These are phyloP conservation scores for Hycleus cichorii DNA, from an alignment of 1,140 invertebrate species.

Conservation along the genomic window DNA sequence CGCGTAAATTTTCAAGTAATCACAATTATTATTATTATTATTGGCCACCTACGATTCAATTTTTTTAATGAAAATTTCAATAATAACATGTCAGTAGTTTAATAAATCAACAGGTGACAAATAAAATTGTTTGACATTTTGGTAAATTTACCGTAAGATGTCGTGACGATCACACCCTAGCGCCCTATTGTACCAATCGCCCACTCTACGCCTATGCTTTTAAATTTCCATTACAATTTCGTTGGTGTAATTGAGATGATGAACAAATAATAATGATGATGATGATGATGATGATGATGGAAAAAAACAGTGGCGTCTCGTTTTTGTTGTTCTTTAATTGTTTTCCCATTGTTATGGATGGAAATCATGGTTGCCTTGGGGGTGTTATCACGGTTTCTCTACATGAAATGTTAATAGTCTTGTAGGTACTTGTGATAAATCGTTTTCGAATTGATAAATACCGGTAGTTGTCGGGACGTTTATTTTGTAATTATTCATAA, in stretches of 20 bases:
- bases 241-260: too few species aligned
- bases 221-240: too few species aligned
- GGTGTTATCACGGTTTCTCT: neutral
- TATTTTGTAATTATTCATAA: constrained; percentile 9
- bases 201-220: constrained; percentile 13
- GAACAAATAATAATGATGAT: too few species aligned
- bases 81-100: neutral
- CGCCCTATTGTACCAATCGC: constrained; percentile 15
- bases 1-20: too few species aligned
- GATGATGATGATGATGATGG: too few species aligned
- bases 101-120: constrained; percentile 14
- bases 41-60: too few species aligned
- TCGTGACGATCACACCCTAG: constrained; percentile 18
- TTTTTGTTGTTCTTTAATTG: neutral
- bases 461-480: constrained; percentile 9
- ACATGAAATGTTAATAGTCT: constrained; percentile 8
- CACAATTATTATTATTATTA: too few species aligned
- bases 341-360: constrained; percentile 2
- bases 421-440: neutral
- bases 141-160: constrained; percentile 12
- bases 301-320: too few species aligned
- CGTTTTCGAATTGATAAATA: neutral
- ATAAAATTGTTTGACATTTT: constrained; percentile 16
- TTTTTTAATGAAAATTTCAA: neutral
- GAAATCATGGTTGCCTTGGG: neutral